Base-by-base conservation (phyloP, 1,140 invertebrate genomes). In the honey bee (Apis mellifera) region DNA sequence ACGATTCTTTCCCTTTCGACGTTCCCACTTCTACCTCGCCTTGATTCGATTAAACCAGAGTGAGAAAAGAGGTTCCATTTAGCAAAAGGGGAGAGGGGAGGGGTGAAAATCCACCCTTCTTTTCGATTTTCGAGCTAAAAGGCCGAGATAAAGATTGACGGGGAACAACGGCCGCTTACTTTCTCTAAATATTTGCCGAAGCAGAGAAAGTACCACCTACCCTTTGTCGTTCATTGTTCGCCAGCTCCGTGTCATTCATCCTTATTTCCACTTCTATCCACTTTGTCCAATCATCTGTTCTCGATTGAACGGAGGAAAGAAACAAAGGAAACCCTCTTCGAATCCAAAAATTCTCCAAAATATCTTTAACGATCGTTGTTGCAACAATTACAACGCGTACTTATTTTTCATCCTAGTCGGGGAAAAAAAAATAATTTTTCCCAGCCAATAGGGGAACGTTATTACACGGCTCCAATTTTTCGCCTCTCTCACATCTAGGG, bases 131-230 rank as follows among this genome's bases (percentile, higher is more conserved):
- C 17, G 19, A 52, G 42, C 1, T 52, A 57, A n/a, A 21, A 26
- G 26, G 26, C 23, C 4, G 3, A 42, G 66, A 82, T 54, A 65
- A 83, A 75, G 80, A 86, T 86, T 71, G 79, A 85, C 74, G 62
- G 59, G 57, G 50, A 83, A 83, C 79, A 78, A 57, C 66, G 62
- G 21, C 69, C 50, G 64, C 64, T 65, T 26, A 21, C 26, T 55
- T 79, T 79, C 48, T 60, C 68, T 60, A 79, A 79, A 79, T 72
- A 79, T 79, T 72, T 64, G 50, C 78, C 12, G 32, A 52, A 54
- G 13, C 57, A 5, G 19, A 4, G 13, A 54, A 79, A 26, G 13
- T 26, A 42, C 2, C 21, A 12, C 26, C n/a, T n/a, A 9, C 48
- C 19, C 21, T 55, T 26, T 19, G n/a, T 19, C 59, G 26, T 42